Evolutionary conservation across 2,888 invertebrate genomes (phyloP).

Genomic region (Hirtodrosophila trivittata): DNA sequence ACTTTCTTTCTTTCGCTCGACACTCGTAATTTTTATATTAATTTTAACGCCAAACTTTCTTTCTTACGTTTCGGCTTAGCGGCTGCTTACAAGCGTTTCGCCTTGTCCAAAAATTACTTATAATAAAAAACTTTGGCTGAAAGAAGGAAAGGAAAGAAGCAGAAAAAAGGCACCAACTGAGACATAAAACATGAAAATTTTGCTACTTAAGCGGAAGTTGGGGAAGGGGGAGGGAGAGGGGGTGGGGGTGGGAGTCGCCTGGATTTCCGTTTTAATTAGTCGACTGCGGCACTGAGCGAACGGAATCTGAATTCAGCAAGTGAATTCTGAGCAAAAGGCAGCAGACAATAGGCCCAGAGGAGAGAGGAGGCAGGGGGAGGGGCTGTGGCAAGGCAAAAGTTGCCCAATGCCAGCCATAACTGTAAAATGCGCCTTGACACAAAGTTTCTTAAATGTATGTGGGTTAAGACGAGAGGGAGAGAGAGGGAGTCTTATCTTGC

Average conservation of each 20-base stretch:
- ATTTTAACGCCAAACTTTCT: constrained; percentile 62
- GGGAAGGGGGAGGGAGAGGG: not conserved
- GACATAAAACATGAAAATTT: constrained; percentile 70
- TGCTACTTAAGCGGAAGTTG: constrained; percentile 70
- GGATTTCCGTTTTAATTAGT: constrained; percentile 79
- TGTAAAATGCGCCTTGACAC: constrained; percentile 77
- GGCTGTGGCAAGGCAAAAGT: constrained; percentile 61
- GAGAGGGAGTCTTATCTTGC: constrained; percentile 39
- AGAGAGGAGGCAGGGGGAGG: constrained; percentile 29
- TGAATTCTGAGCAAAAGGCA: constrained; percentile 37
- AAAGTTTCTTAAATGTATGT: constrained; percentile 55
- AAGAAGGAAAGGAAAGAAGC: not conserved
- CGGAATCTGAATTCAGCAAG: constrained; percentile 58
- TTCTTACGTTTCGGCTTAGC: constrained; percentile 56
- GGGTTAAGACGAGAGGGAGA: not conserved
- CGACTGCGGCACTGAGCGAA: constrained; percentile 53
- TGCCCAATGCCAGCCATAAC: constrained; percentile 71
- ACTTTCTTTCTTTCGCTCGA: constrained; percentile 61
- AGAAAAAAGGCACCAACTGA: constrained; percentile 22
- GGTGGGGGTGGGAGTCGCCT: constrained; percentile 27
- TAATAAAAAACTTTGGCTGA: constrained; percentile 11
- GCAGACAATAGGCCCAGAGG: constrained; percentile 43
- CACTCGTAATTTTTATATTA: constrained; percentile 75
- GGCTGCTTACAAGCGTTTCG: constrained; percentile 70
- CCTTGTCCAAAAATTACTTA: constrained; percentile 58